phyloP scores from a whole-genome alignment of 1,140 invertebrate genomes.

The Diabrotica undecimpunctata region DNA sequence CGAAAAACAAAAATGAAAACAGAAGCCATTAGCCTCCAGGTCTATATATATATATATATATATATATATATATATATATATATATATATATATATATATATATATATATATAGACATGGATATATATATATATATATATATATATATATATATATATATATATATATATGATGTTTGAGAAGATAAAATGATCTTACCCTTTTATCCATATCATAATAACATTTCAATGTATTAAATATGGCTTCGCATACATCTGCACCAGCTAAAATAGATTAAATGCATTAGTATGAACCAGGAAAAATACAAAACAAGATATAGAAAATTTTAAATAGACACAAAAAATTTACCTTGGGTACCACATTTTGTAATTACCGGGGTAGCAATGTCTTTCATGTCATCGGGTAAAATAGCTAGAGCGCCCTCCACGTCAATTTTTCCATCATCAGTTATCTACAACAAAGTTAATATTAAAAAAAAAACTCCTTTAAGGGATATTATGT shows the following conservation, averaged over 20 bases:
- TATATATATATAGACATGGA: no score
- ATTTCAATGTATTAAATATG: conserved; percentile 25
- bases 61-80: no score
- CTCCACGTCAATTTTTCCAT: conserved; percentile 44
- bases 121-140: no score
- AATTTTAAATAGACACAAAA: neutral
- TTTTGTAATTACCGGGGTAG: conserved; percentile 33
- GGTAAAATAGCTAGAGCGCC: conserved; percentile 42
- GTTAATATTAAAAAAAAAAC: neutral
- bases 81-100: no score
- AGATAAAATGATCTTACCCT: neutral
- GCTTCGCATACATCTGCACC: conserved; percentile 40
- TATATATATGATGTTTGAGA: no score
- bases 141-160: no score
- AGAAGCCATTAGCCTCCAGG: no score
- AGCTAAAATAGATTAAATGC: conserved; percentile 30
- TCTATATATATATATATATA: no score
- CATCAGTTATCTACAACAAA: conserved; percentile 40
- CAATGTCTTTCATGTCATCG: conserved; percentile 31
- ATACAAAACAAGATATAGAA: neutral
- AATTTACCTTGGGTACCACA: conserved; percentile 42
- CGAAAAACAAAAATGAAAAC: no score
- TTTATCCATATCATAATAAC: conserved; percentile 26
- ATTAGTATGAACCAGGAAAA: neutral
- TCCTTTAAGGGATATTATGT: no score